Conservation (phyloP, 53 echinoderm and acorn worm genomes). For the Apostichopus leukothele region DNA sequence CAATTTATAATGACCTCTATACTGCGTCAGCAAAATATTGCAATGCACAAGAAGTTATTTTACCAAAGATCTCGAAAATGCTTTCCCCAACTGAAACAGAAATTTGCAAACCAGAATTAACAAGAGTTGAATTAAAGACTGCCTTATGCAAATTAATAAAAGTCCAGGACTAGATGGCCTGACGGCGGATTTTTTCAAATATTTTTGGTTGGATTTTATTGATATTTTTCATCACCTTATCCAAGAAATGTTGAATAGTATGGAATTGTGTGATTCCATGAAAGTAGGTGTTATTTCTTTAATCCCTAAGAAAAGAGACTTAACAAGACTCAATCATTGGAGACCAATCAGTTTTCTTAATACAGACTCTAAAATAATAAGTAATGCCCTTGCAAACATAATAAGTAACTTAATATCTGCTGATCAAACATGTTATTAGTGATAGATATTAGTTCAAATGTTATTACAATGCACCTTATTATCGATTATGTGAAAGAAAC, state of each 20-base stretch:
- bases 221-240: constrained; percentile 36
- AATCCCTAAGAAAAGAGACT: too few relatives aligned
- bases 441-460: constrained; percentile 54
- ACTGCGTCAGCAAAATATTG: too few relatives aligned
- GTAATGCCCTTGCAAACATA: constrained; percentile 42
- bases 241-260: background rate
- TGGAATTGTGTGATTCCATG: constrained; percentile 12
- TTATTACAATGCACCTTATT: constrained; percentile 54
- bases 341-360: too few relatives aligned
- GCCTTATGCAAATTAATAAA: constrained; percentile 16
- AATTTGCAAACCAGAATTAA: too few relatives aligned
- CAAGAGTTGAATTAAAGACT: too few relatives aligned
- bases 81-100: too few relatives aligned
- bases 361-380: constrained; percentile 57
- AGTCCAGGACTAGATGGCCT: constrained; percentile 33
- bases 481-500: constrained; percentile 29
- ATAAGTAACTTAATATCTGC: constrained; percentile 19
- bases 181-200: constrained; percentile 36
- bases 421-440: constrained; percentile 54
- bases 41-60: too few relatives aligned
- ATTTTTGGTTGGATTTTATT: background rate
- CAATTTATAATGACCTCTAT: too few relatives aligned
- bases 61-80: too few relatives aligned
- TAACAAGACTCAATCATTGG: too few relatives aligned
- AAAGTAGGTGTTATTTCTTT: background rate